Base-by-base conservation (phyloP, 1,140 invertebrate genomes). In the Dufourea novaeangliae region DNA sequence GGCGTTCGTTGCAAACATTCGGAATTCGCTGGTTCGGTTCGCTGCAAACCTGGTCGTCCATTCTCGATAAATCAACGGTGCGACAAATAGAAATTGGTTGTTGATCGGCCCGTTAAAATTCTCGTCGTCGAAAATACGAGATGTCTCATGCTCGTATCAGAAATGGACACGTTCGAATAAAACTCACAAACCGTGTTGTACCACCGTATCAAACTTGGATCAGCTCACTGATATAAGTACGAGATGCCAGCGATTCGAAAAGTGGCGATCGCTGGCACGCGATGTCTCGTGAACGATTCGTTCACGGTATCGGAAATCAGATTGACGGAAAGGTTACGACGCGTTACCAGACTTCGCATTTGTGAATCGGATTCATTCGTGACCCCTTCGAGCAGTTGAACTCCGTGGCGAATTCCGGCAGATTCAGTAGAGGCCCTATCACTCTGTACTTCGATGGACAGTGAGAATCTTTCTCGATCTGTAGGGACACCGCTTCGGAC, bases 261-360 rank as follows among this genome's bases (percentile, higher is more conserved):
- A 22, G 8, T 37, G n/a, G 10, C 22, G 25, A 14, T 56, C 32
- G 57, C n/a, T 3, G 6, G 22, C 32, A 2, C n/a, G 32, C 32
- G 5, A 61, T 10, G 14, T 61, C 32, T 22, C 20, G 17, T 7
- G 32, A 22, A 37, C 57, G 41, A 50, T 61, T 41, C 17, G 39
- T 32, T 25, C 41, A n/a, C 10, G 27, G 59, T 1, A 29, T 3
- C 39, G 44, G 25, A 46, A 29, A 80, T 66, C 12, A 10, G 20
- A 50, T 27, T 22, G n/a, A 41, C 37, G n/a, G 34, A 50, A 80
- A 80, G 56, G 64, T 37, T 8, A 50, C 5, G 11, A 14, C 29
- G 39, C 57, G 44, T 94, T 96, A 99, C 98, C 98, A 99, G 61
- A 99, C 96, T 88, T 96, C 96, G 90, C 98, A 99, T 90, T 98